Conservation (phyloP, 2,113 vertebrate genomes). For the Epinephelus moara region DNA sequence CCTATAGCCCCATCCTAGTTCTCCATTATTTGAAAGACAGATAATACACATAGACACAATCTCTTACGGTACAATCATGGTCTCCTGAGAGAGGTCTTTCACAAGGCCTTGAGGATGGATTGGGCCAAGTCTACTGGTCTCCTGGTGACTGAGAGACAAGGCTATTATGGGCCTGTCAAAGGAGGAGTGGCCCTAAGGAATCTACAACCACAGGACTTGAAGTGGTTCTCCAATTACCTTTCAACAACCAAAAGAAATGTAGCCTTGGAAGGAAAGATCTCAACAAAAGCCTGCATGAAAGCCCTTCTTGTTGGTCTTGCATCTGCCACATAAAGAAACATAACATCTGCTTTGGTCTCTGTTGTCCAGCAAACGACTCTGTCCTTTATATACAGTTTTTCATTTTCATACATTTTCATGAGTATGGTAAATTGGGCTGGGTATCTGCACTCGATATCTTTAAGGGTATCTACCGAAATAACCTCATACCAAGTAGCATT, state of each 20-base stretch:
- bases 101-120: constrained; percentile 46
- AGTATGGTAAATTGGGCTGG: background rate
- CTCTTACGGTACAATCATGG: constrained; percentile 57
- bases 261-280: constrained; percentile 37
- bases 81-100: constrained; percentile 54
- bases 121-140: constrained; percentile 41
- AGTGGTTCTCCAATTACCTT: constrained; percentile 73
- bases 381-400: background rate
- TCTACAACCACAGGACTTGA: constrained; percentile 65
- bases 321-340: background rate
- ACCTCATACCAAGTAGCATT: no score
- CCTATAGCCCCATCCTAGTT: constrained; percentile 8
- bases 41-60: constrained; percentile 58
- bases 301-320: background rate
- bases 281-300: constrained; percentile 10
- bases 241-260: constrained; percentile 57
- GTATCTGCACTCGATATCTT: no score
- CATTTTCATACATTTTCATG: background rate
- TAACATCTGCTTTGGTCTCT: background rate
- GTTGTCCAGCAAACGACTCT: background rate
- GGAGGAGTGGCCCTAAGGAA: constrained; percentile 61
- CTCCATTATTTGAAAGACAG: constrained; percentile 42
- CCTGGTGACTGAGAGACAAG: constrained; percentile 71
- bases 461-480: no score
- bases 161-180: constrained; percentile 78